Base-by-base conservation (phyloP, 1,140 invertebrate species). In the Anadara kagoshimensis region DNA sequence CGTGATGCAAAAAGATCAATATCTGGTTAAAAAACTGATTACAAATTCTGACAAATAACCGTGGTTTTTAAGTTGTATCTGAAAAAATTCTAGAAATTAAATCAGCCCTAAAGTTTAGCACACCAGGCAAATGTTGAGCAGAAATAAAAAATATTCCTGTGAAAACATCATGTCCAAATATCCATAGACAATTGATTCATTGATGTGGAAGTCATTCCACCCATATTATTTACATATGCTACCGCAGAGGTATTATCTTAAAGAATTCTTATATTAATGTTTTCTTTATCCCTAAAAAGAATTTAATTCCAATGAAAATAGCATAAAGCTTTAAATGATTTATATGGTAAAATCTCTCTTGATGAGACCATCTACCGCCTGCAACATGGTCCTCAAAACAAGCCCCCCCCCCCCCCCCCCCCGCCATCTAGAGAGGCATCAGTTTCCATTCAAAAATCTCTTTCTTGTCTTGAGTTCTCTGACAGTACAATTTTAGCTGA, bases 171-270 rank as follows among this genome's bases (percentile, higher is more conserved):
- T 20, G 57, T 44, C 72, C 73, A 80, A 11, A 73, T 62, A 26
- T 73, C 5, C 11, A 56, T 14, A 22, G 73, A 65, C 57, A 78
- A 36, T 7, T 16, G 3, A 62, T 78, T n/a, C 54, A 29, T 58
- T 29, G 8, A 29, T 26, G 18, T 1, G 0, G 78, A 78, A 20
- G 12, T 12, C 47, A 69, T 69, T n/a, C 71, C 71, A 16, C 66
- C 71, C 71, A 77, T 73, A 49, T 77, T 51, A 54, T 71, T 77
- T 18, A 77, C 68, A 26, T 77, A 18, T n/a, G 77, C 49, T 36
- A 67, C 71, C 24, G 75, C 67, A 14, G 51, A 44, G 53, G 63
- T 75, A 61, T 75, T 68, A 29, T 57, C 41, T 63, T 61, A 20
- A 51, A 75, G n/a, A 22, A 54, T 59, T 24, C 24, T 73, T 49